Conservation (phyloP, 2,888 invertebrate genomes). For the Macrophya alboannulata region DNA sequence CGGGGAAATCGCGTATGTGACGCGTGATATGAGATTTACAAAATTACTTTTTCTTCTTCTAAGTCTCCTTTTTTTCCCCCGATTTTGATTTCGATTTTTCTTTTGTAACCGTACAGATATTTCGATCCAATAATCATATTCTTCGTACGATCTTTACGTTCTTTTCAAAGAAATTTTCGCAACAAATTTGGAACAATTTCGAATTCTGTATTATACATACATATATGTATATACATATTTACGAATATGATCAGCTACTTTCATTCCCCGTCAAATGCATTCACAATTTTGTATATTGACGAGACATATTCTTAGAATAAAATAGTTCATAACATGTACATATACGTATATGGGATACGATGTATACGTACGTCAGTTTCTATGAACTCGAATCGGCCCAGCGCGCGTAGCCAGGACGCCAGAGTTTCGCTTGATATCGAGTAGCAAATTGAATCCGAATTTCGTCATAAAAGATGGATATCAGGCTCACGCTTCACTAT, state of each 20-base stretch:
- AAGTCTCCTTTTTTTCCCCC: neutral
- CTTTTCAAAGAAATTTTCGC: neutral
- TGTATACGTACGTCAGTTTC: conserved; percentile 38
- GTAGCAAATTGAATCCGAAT: conserved; percentile 74
- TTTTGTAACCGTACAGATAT: neutral
- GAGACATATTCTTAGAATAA: conserved; percentile 16
- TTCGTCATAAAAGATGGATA: conserved; percentile 74
- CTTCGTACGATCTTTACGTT: neutral
- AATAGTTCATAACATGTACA: conserved; percentile 13
- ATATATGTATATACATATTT: no score
- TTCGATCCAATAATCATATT: neutral
- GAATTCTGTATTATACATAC: neutral
- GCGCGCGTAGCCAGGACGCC: neutral
- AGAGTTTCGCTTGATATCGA: conserved; percentile 69
- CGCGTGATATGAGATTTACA: conserved; percentile 41
- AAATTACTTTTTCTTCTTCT: conserved; percentile 6
- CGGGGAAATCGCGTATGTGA: conserved; percentile 3
- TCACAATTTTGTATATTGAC: conserved; percentile 19
- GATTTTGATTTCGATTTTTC: neutral
- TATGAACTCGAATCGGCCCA: conserved; percentile 41
- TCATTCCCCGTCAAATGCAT: neutral
- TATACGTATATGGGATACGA: neutral
- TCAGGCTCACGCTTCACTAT: conserved; percentile 62
- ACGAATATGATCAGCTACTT: no score
- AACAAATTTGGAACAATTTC: neutral